Conservation (phyloP, 2,797 vertebrate genomes). For the Pachyuromys duprasi region DNA sequence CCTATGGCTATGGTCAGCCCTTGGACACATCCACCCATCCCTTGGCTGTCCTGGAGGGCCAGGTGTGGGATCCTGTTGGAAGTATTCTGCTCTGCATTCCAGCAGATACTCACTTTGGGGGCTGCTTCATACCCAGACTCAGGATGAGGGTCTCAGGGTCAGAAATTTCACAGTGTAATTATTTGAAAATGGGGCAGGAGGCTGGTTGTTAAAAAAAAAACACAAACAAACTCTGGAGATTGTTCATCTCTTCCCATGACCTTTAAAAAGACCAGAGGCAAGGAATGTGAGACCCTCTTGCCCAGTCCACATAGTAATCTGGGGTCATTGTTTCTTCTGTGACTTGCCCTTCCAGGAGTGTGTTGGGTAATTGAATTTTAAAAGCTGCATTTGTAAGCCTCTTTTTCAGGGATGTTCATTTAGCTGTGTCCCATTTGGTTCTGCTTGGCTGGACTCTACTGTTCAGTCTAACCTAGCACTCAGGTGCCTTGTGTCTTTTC, state of each 20-base stretch:
- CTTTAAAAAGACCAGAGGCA: no score
- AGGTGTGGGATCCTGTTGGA: accelerated
- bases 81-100: not conserved
- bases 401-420: not conserved
- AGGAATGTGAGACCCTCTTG: not conserved
- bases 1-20: not conserved
- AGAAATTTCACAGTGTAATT: not conserved
- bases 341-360: not conserved
- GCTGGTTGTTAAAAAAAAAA: not conserved
- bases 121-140: not conserved
- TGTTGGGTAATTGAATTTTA: not conserved
- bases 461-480: not conserved
- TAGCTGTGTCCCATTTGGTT: conserved; percentile 50
- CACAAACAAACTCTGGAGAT: not conserved
- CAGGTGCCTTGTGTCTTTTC: not conserved
- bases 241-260: not conserved
- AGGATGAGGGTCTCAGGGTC: not conserved
- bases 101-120: no score
- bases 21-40: not conserved
- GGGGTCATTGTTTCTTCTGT: not conserved
- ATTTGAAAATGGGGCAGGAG: not conserved
- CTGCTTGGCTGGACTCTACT: not conserved
- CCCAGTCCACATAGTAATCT: not conserved
- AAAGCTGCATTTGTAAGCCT: not conserved
- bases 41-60: not conserved